Percentiles rank a stretch among this genome's conserved stretches.
phyloP scores from a whole-genome alignment of 2,113 vertebrate species.

The Rhodinocichla rosea region DNA sequence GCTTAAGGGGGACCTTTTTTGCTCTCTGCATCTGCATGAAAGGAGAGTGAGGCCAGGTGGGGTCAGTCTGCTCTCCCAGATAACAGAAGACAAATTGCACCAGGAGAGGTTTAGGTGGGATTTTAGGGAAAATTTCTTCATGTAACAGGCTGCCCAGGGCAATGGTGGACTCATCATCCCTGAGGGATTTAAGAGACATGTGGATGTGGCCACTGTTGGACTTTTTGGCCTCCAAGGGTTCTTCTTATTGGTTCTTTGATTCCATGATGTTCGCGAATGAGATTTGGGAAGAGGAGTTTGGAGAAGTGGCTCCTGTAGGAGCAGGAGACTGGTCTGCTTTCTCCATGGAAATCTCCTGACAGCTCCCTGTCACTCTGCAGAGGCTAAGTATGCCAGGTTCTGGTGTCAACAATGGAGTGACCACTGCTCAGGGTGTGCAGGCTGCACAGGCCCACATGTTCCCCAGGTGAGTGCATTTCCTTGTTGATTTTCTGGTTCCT shows the following conservation, averaged over 20 bases:
- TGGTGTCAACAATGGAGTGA: neutral
- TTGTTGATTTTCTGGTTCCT: neutral
- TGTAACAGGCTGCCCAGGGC: neutral
- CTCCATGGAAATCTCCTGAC: neutral
- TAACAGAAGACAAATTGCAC: neutral
- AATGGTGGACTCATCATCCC: neutral
- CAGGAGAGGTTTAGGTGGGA: neutral
- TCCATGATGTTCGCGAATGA: neutral
- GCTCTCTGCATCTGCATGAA: neutral
- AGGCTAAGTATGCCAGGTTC: neutral
- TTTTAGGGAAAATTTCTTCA: neutral
- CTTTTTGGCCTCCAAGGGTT: neutral
- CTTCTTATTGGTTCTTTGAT: neutral
- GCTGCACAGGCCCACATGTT: neutral
- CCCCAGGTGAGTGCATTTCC: neutral
- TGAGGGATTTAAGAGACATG: neutral
- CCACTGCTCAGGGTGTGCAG: neutral
- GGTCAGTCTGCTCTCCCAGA: neutral
- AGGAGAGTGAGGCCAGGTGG: neutral
- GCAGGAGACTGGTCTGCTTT: neutral
- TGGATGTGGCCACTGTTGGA: neutral
- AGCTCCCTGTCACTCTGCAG: neutral
- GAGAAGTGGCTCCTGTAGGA: neutral
- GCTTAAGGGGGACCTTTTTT: neutral
- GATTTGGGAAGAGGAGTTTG: neutral